These are phyloP conservation scores for Chondrilla cf. caribensis DNA, from an alignment of 37 sponge, comb jelly and placozoan species.

Conservation along the genomic window DNA sequence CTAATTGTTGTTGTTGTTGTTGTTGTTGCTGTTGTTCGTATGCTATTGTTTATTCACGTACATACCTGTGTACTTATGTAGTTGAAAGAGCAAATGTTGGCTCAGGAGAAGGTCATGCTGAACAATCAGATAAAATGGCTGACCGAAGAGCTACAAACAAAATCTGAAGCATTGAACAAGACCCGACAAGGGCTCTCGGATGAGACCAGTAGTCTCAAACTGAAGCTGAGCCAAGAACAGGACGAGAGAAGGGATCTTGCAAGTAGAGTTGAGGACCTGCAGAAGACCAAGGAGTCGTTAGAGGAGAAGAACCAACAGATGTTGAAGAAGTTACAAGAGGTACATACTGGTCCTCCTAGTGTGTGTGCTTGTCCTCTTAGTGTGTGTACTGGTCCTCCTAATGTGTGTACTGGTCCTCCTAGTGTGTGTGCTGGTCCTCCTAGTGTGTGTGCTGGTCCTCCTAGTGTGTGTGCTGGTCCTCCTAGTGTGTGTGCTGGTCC, in stretches of 20 bases:
- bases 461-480: no score
- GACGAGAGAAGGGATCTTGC: background rate
- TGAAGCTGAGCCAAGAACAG: background rate
- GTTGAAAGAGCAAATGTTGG: slow-evolving; percentile 59
- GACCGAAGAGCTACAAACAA: slow-evolving; percentile 37
- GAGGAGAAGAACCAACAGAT: slow-evolving; percentile 33
- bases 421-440: background rate
- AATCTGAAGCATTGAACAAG: slow-evolving; percentile 30
- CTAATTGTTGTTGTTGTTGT: no score
- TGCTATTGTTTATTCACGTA: background rate
- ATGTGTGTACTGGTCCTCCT: slow-evolving; percentile 33
- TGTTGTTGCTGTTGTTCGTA: no score
- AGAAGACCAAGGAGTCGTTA: slow-evolving; percentile 39
- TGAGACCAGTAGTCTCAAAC: background rate
- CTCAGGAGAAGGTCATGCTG: slow-evolving; percentile 61
- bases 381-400: no score
- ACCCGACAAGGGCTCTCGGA: background rate
- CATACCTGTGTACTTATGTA: slow-evolving; percentile 11
- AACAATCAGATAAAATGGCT: slow-evolving; percentile 61
- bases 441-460: no score
- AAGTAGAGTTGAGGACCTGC: background rate
- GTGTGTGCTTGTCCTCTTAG: background rate
- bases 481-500: no score
- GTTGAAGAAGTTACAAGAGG: slow-evolving; percentile 28
- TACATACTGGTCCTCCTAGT: slow-evolving; percentile 27